Base-by-base conservation (phyloP, 2,113 vertebrate genomes). In the Struthio camelus region DNA sequence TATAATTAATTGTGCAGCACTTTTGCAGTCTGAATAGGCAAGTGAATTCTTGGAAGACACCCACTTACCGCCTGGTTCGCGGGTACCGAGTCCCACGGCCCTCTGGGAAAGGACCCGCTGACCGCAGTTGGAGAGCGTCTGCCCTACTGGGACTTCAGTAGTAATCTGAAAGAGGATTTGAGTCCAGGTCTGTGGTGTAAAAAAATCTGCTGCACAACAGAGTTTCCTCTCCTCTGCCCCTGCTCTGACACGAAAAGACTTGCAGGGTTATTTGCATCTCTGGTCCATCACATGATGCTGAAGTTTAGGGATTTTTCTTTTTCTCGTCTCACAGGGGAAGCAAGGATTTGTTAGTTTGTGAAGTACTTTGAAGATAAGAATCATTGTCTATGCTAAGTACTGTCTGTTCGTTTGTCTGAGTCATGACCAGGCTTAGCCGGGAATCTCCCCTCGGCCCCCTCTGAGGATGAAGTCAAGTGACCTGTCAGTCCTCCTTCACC, bases 1-100 rank as follows among this genome's bases (percentile, higher is more conserved):
- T 90, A 91, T 95, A 95, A 96, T 97, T 96, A 94, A 92, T 97
- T 81, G 90, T 94, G 94, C 61, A 48, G 94, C 91, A 81, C 84
- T 89, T 92, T 90, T 80, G 90, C 95, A 91, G 93, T 84, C 85
- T 91, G 80, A 92, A 80, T 71, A 89, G 81, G 90, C 66, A 80
- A 75, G 80, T 24, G 61, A 46, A 69, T 94, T 88, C 89, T 83
- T 87, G 93, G 87, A 91, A 78, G 91, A 75, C 67, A 85, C 67
- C 24, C 84, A 2, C 20, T 34, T 73, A 28, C 71, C 50, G 75
- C 81, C 0, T 87, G 71, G 62, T 87, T 95, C 82, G 90, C 62
- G 80, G 75, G 76, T n/a, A 12, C 50, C 32, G 28, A 32, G 0
- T 76, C 70, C 59, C 59, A 56, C 0, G 0, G 87, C 27, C 15